Percentiles rank a stretch among this genome's conserved stretches.
phyloP scores from a whole-genome alignment of 2,888 invertebrate genomes.

The Netelia melanura region DNA sequence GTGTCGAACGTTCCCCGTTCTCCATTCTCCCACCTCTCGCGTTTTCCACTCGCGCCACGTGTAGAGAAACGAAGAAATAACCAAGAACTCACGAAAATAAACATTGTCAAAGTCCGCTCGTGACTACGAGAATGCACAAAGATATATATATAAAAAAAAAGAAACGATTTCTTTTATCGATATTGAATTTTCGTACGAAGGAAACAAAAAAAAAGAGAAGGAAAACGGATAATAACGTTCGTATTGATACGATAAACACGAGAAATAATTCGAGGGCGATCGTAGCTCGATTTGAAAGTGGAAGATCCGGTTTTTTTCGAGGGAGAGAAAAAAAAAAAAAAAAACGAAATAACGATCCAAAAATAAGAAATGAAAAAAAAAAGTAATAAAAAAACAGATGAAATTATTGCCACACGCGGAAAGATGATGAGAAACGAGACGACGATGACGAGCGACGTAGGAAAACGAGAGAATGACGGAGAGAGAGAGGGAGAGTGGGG shows the following conservation, averaged over 20 bases:
- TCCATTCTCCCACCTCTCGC: background rate
- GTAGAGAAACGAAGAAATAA: too few species aligned
- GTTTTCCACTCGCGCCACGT: too few species aligned
- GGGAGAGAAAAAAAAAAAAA: background rate
- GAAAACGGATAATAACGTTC: background rate
- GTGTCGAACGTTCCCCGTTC: background rate
- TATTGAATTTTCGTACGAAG: constrained; percentile 4
- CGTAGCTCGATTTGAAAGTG: constrained; percentile 39
- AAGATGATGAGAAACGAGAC: constrained; percentile 14
- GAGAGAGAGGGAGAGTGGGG: background rate
- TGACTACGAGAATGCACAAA: background rate
- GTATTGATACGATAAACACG: constrained; percentile 54
- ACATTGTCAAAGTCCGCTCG: background rate
- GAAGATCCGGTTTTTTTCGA: constrained; percentile 24
- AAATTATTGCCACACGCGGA: background rate
- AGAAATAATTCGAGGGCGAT: constrained; percentile 52
- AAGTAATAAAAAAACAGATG: background rate
- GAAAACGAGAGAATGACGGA: background rate
- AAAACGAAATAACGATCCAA: background rate
- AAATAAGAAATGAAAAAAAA: background rate
- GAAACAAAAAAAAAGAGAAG: background rate
- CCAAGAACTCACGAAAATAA: too few species aligned
- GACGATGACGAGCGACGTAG: background rate
- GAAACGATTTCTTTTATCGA: background rate
- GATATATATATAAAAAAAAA: background rate